Base-by-base conservation (phyloP, 2,797 vertebrate species). In the Phoebastria nigripes region DNA sequence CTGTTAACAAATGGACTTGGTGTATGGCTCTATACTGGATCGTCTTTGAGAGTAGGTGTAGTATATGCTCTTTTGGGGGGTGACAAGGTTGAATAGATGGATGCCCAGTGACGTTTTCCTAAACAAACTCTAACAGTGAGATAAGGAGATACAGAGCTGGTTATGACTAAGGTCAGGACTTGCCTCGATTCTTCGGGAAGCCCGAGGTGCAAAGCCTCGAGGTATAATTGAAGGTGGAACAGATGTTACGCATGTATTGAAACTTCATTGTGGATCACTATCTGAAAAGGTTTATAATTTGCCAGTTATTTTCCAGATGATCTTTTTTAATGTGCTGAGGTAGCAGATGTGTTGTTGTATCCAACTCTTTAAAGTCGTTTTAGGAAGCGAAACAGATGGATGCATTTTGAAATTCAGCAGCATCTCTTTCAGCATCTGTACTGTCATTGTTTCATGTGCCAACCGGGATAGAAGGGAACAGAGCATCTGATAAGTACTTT, bases 281-380 rank as follows among this genome's bases (percentile, higher is more conserved):
- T 72, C 49, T 49, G 49, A 39, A 83, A 90, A 86, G 49, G 82
- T 86, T 81, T 76, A 54, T 65, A n/a, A 81, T 94, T 81, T 93
- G 56, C 56, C 54, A 24, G 72, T 78, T 89, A 74, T 92, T 92
- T 96, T 94, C 79, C 95, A 86, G 72, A 80, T 94, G 90, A 93
- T 89, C 18, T 78, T 72, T 91, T 89, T 83, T 46, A 84, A 71
- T 13, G 9, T 71, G 93, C 84, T 65, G 84, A 78, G 69, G 62
- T 78, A 61, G 94, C 96, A 96, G 89, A 88, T 96, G 92, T 96
- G 87, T 92, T 92, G 67, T 82, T 87, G 63, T 90, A 82, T 41
- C 84, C 86, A 8, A 6, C 66, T 85, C 86, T 84, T 94, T 71
- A 58, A 74, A 93, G 71, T 82, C 20, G 18, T 93, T 95, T 89